Evolutionary conservation across 2,888 invertebrate species (phyloP).

Genomic region (Epirrhoe alternata): DNA sequence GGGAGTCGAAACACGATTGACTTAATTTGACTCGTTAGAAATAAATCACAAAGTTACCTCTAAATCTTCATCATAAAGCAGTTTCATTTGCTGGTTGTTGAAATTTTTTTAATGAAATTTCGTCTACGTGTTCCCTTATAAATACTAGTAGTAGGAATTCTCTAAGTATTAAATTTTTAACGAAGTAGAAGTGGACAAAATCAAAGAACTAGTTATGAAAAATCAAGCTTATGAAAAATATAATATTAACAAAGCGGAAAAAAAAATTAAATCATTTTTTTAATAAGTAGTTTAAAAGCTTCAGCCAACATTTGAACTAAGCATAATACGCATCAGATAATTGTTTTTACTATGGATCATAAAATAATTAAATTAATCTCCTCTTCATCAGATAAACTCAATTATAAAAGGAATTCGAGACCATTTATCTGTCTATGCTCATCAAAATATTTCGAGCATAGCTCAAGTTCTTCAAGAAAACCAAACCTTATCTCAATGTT

Average conservation of each 20-base stretch:
- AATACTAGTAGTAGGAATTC: no score
- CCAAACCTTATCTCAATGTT: neutral
- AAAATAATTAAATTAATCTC: slow-evolving; percentile 16
- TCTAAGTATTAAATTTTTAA: no score
- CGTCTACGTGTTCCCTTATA: no score
- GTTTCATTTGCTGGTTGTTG: no score
- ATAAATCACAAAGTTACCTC: no score
- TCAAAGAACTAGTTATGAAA: no score
- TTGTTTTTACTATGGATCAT: neutral
- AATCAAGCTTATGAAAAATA: neutral
- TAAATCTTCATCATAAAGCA: no score
- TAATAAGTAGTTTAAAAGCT: neutral
- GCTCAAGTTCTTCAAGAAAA: neutral
- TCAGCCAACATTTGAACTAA: neutral
- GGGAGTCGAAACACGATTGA: no score
- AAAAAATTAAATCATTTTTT: neutral
- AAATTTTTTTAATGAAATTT: no score
- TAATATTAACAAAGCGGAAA: neutral
- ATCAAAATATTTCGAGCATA: slow-evolving; percentile 34
- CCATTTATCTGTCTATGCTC: slow-evolving; percentile 17
- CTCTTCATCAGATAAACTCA: slow-evolving; percentile 24
- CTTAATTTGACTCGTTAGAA: no score
- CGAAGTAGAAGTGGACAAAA: no score
- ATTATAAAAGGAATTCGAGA: slow-evolving; percentile 25
- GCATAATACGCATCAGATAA: neutral